Conservation (phyloP, 2,113 vertebrate species). For the Bothrops jararaca region DNA sequence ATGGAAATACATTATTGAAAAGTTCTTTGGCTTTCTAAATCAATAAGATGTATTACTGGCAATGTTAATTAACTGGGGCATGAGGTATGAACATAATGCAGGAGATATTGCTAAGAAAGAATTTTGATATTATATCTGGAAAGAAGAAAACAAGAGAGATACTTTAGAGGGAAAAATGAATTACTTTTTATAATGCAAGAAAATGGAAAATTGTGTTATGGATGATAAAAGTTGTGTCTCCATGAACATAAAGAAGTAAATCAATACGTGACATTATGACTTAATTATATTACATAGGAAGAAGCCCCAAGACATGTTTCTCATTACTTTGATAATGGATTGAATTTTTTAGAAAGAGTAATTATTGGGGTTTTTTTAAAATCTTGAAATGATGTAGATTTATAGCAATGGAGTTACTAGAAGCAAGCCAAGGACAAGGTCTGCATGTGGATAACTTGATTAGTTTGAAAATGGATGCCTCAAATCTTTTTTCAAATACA, state of each 20-base stretch:
- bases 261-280: slow-evolving; percentile 62
- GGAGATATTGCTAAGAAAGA: slow-evolving; percentile 40
- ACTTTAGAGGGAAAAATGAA: slow-evolving; percentile 59
- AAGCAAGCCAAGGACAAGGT: slow-evolving; percentile 30
- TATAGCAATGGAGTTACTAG: slow-evolving; percentile 33
- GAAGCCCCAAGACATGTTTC: slow-evolving; percentile 28
- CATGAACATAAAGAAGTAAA: slow-evolving; percentile 69
- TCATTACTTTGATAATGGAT: slow-evolving; percentile 44
- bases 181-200: slow-evolving; percentile 70
- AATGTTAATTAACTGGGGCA: slow-evolving; percentile 32
- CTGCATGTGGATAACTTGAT: neutral
- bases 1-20: neutral
- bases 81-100: slow-evolving; percentile 36
- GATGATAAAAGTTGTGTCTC: slow-evolving; percentile 66
- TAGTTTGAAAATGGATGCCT: neutral
- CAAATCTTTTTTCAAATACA: neutral
- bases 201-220: slow-evolving; percentile 57
- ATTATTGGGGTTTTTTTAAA: slow-evolving; percentile 43
- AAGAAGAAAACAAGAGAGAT: slow-evolving; percentile 45
- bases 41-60: neutral
- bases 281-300: slow-evolving; percentile 51
- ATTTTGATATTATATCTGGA: slow-evolving; percentile 41
- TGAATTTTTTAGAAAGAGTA: slow-evolving; percentile 15
- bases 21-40: neutral
- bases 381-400: slow-evolving; percentile 32